These are phyloP conservation scores for Andrena marginata DNA, from an alignment of 2,888 invertebrate species.

Conservation along the genomic window DNA sequence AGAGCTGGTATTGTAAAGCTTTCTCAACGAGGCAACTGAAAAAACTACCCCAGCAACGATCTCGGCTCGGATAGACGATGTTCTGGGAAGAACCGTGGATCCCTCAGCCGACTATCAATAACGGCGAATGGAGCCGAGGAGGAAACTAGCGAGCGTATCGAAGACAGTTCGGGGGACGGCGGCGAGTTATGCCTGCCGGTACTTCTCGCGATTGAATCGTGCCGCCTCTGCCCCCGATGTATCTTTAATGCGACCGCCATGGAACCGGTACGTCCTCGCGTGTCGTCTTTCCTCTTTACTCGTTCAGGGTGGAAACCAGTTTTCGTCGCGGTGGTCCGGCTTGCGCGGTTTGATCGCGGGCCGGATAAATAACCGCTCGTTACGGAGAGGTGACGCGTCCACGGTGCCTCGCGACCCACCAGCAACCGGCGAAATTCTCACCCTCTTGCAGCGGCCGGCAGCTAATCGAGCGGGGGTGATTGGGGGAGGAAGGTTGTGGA, in stretches of 20 bases:
- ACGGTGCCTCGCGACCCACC: slow-evolving; percentile 32
- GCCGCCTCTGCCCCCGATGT: slow-evolving; percentile 17
- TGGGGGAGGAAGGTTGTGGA: neutral
- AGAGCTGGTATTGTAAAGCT: too few relatives aligned
- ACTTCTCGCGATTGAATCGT: slow-evolving; percentile 41
- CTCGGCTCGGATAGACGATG: too few relatives aligned
- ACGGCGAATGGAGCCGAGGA: neutral
- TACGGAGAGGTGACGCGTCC: slow-evolving; percentile 54
- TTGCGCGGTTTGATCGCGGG: slow-evolving; percentile 52
- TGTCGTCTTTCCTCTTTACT: slow-evolving; percentile 64
- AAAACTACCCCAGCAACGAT: too few relatives aligned
- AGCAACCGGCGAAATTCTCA: slow-evolving; percentile 40
- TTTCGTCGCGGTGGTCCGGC: slow-evolving; percentile 62
- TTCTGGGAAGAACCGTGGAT: neutral
- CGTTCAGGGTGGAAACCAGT: slow-evolving; percentile 69
- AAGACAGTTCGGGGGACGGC: neutral
- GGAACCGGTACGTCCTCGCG: slow-evolving; percentile 44
- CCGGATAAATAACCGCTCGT: slow-evolving; percentile 66
- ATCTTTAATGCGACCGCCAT: slow-evolving; percentile 26
- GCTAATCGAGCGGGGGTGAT: neutral
- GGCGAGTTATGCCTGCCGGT: slow-evolving; percentile 8
- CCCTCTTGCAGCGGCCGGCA: neutral
- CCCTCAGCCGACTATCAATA: neutral
- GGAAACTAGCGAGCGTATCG: neutral
- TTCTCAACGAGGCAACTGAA: too few relatives aligned